Evolutionary conservation across 2,113 vertebrate genomes (phyloP), one percentile per base, ranked within the genome.

Genomic region (Crocuta crocuta): DNA sequence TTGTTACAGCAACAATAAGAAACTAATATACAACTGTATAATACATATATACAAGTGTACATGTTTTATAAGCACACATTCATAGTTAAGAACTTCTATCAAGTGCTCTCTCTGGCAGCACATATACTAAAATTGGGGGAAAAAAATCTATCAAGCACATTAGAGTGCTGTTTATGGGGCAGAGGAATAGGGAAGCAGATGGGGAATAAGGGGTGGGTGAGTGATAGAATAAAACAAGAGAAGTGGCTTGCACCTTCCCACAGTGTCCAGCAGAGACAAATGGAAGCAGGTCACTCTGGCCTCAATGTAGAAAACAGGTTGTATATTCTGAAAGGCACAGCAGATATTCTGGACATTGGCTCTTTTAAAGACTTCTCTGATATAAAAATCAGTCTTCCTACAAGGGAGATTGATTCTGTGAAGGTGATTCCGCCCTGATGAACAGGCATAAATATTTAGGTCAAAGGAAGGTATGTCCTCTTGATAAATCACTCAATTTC

Each of bases 361-460:
- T 39, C 35, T 28, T 33, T n/a, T n/a, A 74, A 91, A 91, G 73
- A n/a, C 12, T 93, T 95, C n/a, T 91, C 58, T 81, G 45, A 80
- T 86, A 80, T 55, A 91, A 80, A 78, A 73, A 66, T 55, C 81
- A 86, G 28, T 73, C 73, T 86, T 33, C n/a, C n/a, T 39, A 39
- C 39, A 39, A 39, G 39, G 39, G 39, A 39, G 39, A n/a, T 83
- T 33, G 58, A 84, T 84, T 63, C 43, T 83, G 17, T 88, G 58
- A 82, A 76, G 74, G 33, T 10, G 23, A 79, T 88, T 39, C 39
- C 39, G 23, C 43, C 70, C 28, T 82, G 9, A 91, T 28, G 7
- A 65, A 11, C 12, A 82, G 70, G 16, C 26, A 81, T 74, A 80
- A n/a, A 63, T 84, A 79, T 70, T 84, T 66, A 58, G 15, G 43